Conservation (phyloP, 2,797 vertebrate genomes). For the Liparis tanakae region DNA sequence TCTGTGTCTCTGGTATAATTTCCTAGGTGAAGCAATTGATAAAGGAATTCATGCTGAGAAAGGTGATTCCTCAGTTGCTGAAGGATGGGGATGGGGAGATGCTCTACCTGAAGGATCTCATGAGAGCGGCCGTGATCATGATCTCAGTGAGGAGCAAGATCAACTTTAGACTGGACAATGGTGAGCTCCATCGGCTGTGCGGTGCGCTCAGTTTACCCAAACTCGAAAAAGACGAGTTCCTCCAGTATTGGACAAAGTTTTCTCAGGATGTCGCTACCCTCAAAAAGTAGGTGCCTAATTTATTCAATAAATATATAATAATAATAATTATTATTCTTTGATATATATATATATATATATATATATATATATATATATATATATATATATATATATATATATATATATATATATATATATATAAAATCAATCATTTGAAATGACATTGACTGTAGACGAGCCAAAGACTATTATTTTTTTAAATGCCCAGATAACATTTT, state of each 20-base stretch:
- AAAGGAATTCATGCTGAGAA: slow-evolving; percentile 66
- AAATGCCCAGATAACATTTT: background rate
- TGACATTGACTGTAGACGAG: background rate
- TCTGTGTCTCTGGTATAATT: slow-evolving; percentile 18
- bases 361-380: too few relatives aligned
- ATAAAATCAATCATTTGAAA: background rate
- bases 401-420: too few relatives aligned
- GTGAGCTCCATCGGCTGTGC: slow-evolving; percentile 70
- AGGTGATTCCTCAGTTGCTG: slow-evolving; percentile 58
- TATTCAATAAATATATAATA: background rate
- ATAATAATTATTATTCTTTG: too few relatives aligned
- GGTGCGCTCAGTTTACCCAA: slow-evolving; percentile 74
- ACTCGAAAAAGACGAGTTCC: slow-evolving; percentile 29
- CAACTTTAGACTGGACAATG: accelerated
- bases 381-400: too few relatives aligned
- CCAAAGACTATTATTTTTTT: background rate
- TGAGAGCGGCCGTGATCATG: slow-evolving; percentile 82
- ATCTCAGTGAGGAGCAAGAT: background rate
- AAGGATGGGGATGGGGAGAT: background rate
- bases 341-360: too few relatives aligned
- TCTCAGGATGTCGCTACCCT: slow-evolving; percentile 49
- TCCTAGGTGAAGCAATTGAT: slow-evolving; percentile 82
- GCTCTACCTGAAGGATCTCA: slow-evolving; percentile 54
- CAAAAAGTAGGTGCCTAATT: slow-evolving; percentile 60
- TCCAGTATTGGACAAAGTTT: slow-evolving; percentile 68